Conservation (phyloP, 2,797 vertebrate species). For the Denticeps clupeoides region DNA sequence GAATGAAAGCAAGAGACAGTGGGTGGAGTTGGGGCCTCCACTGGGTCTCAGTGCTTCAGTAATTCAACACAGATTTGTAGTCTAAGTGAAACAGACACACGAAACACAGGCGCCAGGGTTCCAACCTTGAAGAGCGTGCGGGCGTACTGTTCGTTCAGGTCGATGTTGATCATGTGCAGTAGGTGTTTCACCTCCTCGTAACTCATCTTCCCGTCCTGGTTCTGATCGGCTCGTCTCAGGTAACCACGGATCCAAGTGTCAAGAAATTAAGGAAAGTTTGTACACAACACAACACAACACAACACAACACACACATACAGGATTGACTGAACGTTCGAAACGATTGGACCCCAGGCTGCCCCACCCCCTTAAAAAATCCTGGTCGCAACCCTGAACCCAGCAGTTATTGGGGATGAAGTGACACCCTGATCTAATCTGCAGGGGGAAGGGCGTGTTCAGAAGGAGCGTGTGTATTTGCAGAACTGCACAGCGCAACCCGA, state of each 20-base stretch:
- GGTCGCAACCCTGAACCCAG: no score
- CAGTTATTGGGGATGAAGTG: no score
- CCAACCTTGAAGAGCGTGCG: conserved; percentile 86
- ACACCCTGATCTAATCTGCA: no score
- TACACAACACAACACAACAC: neutral
- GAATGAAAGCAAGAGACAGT: neutral
- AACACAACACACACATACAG: neutral
- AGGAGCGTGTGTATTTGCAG: no score
- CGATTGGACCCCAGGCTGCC: no score
- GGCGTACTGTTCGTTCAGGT: conserved; percentile 81
- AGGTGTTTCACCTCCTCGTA: conserved; percentile 84
- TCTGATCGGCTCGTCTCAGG: conserved; percentile 75
- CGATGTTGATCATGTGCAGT: conserved; percentile 88
- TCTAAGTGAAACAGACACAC: conserved; percentile 6
- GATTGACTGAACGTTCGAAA: no score
- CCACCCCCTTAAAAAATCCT: no score
- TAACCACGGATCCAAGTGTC: conserved; percentile 82
- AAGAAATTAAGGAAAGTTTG: conserved; percentile 50
- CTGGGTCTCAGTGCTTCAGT: no score
- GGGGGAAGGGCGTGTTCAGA: no score
- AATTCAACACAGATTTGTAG: neutral
- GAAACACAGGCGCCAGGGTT: no score
- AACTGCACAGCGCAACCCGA: no score
- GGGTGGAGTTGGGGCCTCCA: neutral
- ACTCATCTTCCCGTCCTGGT: conserved; percentile 89